Evolutionary conservation across 2,888 invertebrate species (phyloP).

Genomic region (Cosmorhoe ocellata): DNA sequence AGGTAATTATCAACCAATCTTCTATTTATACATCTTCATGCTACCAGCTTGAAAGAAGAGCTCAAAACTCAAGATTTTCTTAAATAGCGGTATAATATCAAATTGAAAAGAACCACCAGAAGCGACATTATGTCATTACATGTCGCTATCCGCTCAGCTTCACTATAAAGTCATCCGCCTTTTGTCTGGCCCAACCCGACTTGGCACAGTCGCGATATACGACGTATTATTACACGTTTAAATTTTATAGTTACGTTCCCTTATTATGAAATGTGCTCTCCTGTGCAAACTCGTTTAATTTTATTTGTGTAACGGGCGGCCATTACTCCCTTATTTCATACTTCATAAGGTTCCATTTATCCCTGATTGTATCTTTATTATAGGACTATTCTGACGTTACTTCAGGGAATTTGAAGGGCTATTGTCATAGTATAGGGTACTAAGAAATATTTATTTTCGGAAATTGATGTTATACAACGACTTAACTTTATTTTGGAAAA

Average conservation of each 20-base stretch:
- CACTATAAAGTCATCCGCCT: too few species aligned
- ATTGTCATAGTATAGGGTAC: constrained; percentile 1
- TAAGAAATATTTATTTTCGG: too few species aligned
- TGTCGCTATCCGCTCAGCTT: too few species aligned
- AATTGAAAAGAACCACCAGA: too few species aligned
- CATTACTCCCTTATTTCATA: constrained; percentile 16
- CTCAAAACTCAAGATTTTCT: too few species aligned
- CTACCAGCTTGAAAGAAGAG: too few species aligned
- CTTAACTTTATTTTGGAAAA: too few species aligned
- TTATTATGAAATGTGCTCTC: constrained; percentile 34
- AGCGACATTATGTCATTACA: too few species aligned
- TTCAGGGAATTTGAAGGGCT: background rate
- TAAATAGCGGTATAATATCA: too few species aligned
- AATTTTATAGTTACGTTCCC: constrained; percentile 45
- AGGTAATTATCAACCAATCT: too few species aligned
- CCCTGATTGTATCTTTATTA: constrained; percentile 13
- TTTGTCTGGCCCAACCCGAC: constrained; percentile 28
- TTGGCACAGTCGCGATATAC: constrained; percentile 38
- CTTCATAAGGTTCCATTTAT: constrained; percentile 8
- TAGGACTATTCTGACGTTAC: constrained; percentile 6
- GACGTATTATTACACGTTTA: constrained; percentile 47
- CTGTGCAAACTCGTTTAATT: constrained; percentile 29
- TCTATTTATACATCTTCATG: too few species aligned
- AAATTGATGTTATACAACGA: too few species aligned
- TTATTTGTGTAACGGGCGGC: constrained; percentile 27